These are phyloP conservation scores for Enteromius radiatus DNA, from an alignment of 2,797 vertebrate genomes.

Conservation along the genomic window DNA sequence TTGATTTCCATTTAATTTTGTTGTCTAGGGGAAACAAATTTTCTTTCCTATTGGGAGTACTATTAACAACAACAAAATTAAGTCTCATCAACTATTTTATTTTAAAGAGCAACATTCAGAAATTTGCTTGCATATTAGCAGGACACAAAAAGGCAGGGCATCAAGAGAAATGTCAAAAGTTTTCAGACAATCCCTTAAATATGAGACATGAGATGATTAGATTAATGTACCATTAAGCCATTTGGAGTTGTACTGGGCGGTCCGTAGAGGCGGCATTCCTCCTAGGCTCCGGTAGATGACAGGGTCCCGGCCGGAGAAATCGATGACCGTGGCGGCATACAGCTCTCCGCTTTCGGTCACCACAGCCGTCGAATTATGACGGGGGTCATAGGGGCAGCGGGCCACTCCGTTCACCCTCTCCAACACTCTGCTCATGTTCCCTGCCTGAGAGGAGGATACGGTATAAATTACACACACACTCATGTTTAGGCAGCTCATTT, in stretches of 20 bases:
- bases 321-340: conserved; percentile 96
- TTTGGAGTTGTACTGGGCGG: conserved; percentile 98
- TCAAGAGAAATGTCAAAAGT: neutral
- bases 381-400: conserved; percentile 94
- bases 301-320: conserved; percentile 97
- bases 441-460: conserved; percentile 78
- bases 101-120: neutral
- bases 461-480: conserved; percentile 3
- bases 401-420: conserved; percentile 96
- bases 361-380: conserved; percentile 96
- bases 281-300: conserved; percentile 98
- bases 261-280: conserved; percentile 91
- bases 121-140: neutral
- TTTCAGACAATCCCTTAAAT: neutral
- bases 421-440: conserved; percentile 90
- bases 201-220: conserved; percentile 26
- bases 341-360: conserved; percentile 95
- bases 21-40: neutral
- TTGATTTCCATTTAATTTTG: neutral
- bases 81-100: neutral
- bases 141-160: neutral
- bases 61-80: neutral
- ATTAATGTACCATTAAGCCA: conserved; percentile 92
- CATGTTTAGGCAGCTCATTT: neutral
- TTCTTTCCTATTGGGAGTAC: neutral